phyloP scores from a whole-genome alignment of 2,797 vertebrate genomes.

The Ataeniobius toweri region DNA sequence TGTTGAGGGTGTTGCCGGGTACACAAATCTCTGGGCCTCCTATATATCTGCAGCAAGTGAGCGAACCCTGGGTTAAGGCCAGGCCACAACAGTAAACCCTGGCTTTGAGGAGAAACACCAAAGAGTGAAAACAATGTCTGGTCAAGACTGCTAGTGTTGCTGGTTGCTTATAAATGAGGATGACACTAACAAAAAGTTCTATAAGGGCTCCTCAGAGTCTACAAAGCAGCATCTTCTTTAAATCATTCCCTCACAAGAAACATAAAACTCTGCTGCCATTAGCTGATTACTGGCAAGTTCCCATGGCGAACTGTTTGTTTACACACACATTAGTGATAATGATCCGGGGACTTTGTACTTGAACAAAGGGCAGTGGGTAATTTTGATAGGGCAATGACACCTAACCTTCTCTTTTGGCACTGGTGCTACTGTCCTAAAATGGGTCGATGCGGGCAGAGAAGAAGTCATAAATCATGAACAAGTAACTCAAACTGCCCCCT shows the following conservation, averaged over 20 bases:
- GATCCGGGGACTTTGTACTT: constrained; percentile 54
- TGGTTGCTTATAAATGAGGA: constrained; percentile 33
- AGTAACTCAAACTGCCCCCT: constrained; percentile 12
- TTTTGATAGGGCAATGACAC: constrained; percentile 46
- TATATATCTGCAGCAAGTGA: constrained; percentile 69
- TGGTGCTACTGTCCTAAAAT: constrained; percentile 42
- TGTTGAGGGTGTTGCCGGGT: constrained; percentile 79
- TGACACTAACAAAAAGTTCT: constrained; percentile 27
- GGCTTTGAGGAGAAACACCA: constrained; percentile 70
- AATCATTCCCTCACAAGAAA: constrained; percentile 63
- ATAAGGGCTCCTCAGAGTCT: constrained; percentile 40
- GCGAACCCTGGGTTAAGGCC: constrained; percentile 66
- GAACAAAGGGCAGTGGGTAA: constrained; percentile 51
- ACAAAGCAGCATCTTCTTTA: constrained; percentile 62
- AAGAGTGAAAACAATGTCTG: constrained; percentile 55
- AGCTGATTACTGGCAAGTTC: constrained; percentile 60
- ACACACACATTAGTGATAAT: constrained; percentile 56
- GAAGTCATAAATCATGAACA: constrained; percentile 52
- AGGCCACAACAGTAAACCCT: constrained; percentile 78
- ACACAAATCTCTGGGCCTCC: constrained; percentile 70
- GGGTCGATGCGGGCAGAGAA: constrained; percentile 50
- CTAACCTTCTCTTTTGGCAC: constrained; percentile 34
- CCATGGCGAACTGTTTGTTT: constrained; percentile 67
- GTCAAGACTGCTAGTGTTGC: constrained; percentile 42
- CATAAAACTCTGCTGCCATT: constrained; percentile 44